Percentiles rank a stretch among this genome's conserved stretches.
Conservation (phyloP, 2,888 invertebrate species). For the Leptinotarsa juncta region DNA sequence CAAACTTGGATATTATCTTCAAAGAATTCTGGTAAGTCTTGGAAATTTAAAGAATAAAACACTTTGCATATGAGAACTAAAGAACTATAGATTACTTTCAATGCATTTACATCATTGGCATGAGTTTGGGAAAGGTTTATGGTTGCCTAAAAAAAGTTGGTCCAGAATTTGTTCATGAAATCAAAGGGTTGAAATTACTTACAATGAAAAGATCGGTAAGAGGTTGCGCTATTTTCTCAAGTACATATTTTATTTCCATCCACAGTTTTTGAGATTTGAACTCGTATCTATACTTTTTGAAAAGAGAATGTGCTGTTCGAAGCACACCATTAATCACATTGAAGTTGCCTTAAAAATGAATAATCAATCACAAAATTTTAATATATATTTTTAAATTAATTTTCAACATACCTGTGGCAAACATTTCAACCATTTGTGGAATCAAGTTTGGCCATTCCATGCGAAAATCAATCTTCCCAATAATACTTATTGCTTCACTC, state of each 20-base stretch:
- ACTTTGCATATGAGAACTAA: conserved; percentile 91
- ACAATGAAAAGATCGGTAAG: conserved; percentile 91
- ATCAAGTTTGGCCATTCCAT: conserved; percentile 95
- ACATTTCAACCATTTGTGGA: conserved; percentile 92
- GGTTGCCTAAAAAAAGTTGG: conserved; percentile 76
- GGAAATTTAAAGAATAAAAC: conserved; percentile 96
- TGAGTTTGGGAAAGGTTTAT: conserved; percentile 84
- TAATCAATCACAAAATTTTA: too few species aligned
- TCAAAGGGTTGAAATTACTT: conserved; percentile 56
- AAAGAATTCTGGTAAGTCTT: conserved; percentile 98
- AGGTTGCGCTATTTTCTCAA: conserved; percentile 93
- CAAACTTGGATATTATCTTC: conserved; percentile 97
- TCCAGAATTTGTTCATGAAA: background rate
- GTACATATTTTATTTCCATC: conserved; percentile 96
- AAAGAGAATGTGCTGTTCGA: conserved; percentile 95
- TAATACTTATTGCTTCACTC: conserved; percentile 95
- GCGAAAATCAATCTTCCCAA: conserved; percentile 97
- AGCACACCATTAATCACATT: conserved; percentile 94
- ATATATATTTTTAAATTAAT: too few species aligned
- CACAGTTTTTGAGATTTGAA: conserved; percentile 95
- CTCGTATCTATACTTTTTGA: conserved; percentile 95
- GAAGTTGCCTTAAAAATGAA: conserved; percentile 79
- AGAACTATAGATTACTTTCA: conserved; percentile 90
- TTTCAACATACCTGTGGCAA: conserved; percentile 73
- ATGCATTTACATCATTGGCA: conserved; percentile 81